These are phyloP conservation scores for Metopolophium dirhodum DNA, from an alignment of 1,140 invertebrate species.

Conservation along the genomic window DNA sequence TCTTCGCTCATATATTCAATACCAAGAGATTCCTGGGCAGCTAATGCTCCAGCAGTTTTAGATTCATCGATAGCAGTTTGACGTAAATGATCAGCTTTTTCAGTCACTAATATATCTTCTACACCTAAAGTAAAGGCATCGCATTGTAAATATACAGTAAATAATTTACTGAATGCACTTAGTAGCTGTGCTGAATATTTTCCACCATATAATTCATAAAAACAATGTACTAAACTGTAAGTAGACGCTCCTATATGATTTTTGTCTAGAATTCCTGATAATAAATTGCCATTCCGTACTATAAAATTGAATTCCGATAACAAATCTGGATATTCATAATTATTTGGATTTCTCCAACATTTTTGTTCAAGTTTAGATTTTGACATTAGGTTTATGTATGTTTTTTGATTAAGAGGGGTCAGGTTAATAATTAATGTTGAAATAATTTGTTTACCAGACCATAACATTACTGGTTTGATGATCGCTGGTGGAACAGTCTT, in stretches of 20 bases:
- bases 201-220: constrained; percentile 95
- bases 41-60: constrained; percentile 66
- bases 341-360: constrained; percentile 63
- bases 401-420: constrained; percentile 70
- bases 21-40: constrained; percentile 76
- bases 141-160: constrained; percentile 87
- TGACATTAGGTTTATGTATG: constrained; percentile 71
- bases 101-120: constrained; percentile 87
- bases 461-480: constrained; percentile 84
- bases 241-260: constrained; percentile 93
- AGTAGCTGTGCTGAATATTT: constrained; percentile 79
- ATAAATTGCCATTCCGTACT: constrained; percentile 85
- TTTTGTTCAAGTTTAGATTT: constrained; percentile 61
- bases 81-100: constrained; percentile 75
- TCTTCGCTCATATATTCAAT: constrained; percentile 66
- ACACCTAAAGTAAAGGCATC: constrained; percentile 95
- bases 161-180: constrained; percentile 89
- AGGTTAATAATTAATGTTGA: constrained; percentile 89
- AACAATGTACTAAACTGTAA: constrained; percentile 90
- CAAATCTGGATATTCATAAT: constrained; percentile 62
- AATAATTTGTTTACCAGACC: constrained; percentile 94
- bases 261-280: constrained; percentile 96
- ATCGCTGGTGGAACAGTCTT: constrained; percentile 85
- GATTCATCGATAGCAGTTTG: constrained; percentile 74
- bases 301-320: constrained; percentile 94